Base-by-base conservation (phyloP, 2,888 invertebrate species). In the Autographa pulchrina region DNA sequence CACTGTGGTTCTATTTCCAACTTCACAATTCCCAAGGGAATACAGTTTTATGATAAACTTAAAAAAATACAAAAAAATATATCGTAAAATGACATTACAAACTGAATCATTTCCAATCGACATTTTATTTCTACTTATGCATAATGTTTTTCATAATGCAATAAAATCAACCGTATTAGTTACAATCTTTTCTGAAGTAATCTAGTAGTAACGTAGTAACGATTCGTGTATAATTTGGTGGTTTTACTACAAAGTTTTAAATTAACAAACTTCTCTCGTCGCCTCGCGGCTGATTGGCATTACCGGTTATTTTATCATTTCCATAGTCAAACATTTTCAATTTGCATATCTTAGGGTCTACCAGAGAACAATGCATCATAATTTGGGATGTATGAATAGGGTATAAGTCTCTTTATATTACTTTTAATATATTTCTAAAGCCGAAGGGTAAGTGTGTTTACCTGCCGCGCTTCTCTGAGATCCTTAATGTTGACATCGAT, bases 191-290 rank as follows among this genome's bases (percentile, higher is more conserved):
- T 16, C 43, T 2, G 16, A 1, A 48, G 6, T 9, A 38, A 11
- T 38, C 25, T 25, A 25, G 25, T 38, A 35, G 1, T 35, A 6
- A 35, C 35, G 4, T 3, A 35, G 0, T 38, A 38, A 38, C 38
- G 11, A 38, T 11, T 11, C 11, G 9, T 38, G 38, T 38, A 38
- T 38, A 38, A n/a, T 9, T 16, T 16, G 3, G 48, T 48, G n/a
- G n/a, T n/a, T n/a, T 8, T 38, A 6, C 0, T 1, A n/a, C n/a
- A 48, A 48, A 48, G 48, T 48, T 48, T 48, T 38, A 38, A n/a
- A 43, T 43, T 16, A n/a, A 56, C 54, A 14, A 56, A 56, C 54
- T 56, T 56, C 54, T 56, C 54, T 56, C 54, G 54, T 56, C 25
- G 54, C 54, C 54, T 5, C 54, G 25, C 13, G 25, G 14, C 13